phyloP scores from a whole-genome alignment of 2,888 invertebrate genomes.

The Nomada lathburiana region DNA sequence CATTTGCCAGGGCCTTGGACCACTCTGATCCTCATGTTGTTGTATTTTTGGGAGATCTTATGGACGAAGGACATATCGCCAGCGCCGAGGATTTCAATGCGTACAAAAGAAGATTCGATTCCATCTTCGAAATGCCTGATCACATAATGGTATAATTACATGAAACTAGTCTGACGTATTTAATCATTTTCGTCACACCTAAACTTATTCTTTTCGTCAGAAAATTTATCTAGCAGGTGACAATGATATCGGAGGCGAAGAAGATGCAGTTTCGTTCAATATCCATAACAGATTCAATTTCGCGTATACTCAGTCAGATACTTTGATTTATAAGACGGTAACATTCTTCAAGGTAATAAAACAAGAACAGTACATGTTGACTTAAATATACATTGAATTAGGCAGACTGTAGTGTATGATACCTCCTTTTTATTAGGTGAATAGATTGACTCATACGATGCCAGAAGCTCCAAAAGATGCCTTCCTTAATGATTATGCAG shows the following conservation, averaged over 20 bases:
- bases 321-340: conserved; percentile 87
- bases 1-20: conserved; percentile 90
- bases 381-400: neutral
- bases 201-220: conserved; percentile 81
- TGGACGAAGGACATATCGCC: conserved; percentile 96
- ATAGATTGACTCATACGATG: conserved; percentile 88
- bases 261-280: conserved; percentile 89
- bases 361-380: neutral
- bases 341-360: conserved; percentile 89
- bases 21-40: conserved; percentile 93
- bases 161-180: neutral
- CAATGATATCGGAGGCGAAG: conserved; percentile 98
- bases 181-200: neutral
- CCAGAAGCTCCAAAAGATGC: conserved; percentile 85
- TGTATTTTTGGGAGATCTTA: conserved; percentile 96
- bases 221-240: conserved; percentile 96
- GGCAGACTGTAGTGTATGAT: conserved; percentile 15
- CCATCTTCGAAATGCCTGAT: conserved; percentile 86
- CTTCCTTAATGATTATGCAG: conserved; percentile 82
- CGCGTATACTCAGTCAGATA: conserved; percentile 86
- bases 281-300: conserved; percentile 90
- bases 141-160: conserved; percentile 77
- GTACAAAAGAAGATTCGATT: conserved; percentile 91
- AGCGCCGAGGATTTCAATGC: conserved; percentile 89
- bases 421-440: conserved; percentile 81